phyloP scores from a whole-genome alignment of 2,113 vertebrate species.

The Genyomyrus donnyi region DNA sequence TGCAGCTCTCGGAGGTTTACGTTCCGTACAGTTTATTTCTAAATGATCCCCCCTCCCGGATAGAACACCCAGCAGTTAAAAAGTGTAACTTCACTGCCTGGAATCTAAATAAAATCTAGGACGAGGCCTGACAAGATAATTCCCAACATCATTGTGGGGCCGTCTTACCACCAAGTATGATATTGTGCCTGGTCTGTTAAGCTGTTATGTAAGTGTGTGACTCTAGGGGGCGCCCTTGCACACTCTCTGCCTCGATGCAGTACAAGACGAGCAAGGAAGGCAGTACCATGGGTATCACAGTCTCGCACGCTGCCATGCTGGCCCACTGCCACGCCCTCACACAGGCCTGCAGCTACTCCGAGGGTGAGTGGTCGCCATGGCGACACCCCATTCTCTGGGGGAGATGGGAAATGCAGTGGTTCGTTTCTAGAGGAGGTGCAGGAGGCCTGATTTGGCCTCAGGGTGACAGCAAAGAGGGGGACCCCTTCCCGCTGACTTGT shows the following conservation, averaged over 20 bases:
- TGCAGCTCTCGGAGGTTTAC: neutral
- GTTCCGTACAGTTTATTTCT: neutral
- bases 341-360: constrained; percentile 85
- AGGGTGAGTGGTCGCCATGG: constrained; percentile 64
- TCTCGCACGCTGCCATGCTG: constrained; percentile 81
- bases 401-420: neutral
- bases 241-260: constrained; percentile 51
- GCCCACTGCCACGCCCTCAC: constrained; percentile 83
- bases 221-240: neutral
- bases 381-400: neutral
- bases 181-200: neutral
- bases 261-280: constrained; percentile 96
- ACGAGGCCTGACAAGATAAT: neutral
- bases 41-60: neutral
- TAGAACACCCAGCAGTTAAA: neutral
- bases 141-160: neutral
- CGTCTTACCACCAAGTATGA: neutral
- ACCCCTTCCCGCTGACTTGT: neutral
- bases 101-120: neutral
- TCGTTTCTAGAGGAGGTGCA: neutral
- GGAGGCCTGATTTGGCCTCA: neutral
- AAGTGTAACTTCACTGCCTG: neutral
- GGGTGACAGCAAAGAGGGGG: neutral
- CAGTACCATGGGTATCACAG: constrained; percentile 84
- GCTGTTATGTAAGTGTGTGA: neutral